Evolutionary conservation across 1,140 invertebrate genomes (phyloP), one percentile per base, ranked within the genome.

Genomic region (Amyelois transitella): DNA sequence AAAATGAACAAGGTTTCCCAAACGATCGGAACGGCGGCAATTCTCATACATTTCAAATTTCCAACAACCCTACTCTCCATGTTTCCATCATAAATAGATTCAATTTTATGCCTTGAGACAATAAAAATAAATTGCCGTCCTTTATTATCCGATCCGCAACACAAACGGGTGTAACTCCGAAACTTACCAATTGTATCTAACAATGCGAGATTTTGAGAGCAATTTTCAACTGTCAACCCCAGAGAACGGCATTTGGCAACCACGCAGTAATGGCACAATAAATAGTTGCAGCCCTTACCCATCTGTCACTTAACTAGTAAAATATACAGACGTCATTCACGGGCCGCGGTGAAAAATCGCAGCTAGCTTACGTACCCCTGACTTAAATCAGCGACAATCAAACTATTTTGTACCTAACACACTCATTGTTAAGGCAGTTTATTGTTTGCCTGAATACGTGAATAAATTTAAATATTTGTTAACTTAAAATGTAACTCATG

Each of bases 391-490:
- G 4, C 47, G 43, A 14, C 20, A 44, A 49, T 22, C 19, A 52
- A 51, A 17, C 51, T 7, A 44, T 55, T 57, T 25, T 54, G 20
- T 14, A 54, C 51, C 25, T 53, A 51, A 61, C 65, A 51, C 22
- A n/a, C 6, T 43, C 54, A 62, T 19, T 57, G 54, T 45, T 65
- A 82, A 62, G 68, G 78, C 73, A 51, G 56, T 74, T 77, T 47
- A 55, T 58, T 58, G 72, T 38, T 38, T 38, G 74, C 60, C 20
- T 44, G 61, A 51, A 69, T 14, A 14, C 32, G 32, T 75, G 81
- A 83, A 86, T 85, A 85, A 85, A 87, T 87, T 87, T 87, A 85
- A 87, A 85, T 85, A 85, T 85, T 87, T 87, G 84, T 85, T 84
- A 87, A 87, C 74, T 87, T 87, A 85, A 87, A 87, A 87, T 87